These are phyloP conservation scores for Cladopsammia gracilis DNA, from an alignment of 64 coral and sea anemone genomes.

Conservation along the genomic window DNA sequence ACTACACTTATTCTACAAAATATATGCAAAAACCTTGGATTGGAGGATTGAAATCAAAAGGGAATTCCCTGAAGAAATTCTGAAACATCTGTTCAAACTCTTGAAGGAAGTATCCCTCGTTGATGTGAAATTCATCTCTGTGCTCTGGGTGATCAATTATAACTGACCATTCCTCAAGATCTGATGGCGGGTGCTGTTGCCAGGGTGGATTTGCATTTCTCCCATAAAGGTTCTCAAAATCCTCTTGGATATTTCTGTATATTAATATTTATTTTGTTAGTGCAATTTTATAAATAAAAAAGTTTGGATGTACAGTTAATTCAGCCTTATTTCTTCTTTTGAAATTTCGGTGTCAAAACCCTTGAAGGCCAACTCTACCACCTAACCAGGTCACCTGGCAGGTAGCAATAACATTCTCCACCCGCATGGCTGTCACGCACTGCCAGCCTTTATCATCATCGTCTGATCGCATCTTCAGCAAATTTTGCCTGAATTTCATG, in stretches of 20 bases:
- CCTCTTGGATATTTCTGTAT: constrained; percentile 82
- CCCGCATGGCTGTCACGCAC: no score
- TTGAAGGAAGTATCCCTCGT: constrained; percentile 51
- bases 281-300: no score
- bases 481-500: no score
- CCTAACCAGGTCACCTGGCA: no score
- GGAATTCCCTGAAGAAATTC: constrained; percentile 72
- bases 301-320: no score
- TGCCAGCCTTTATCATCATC: no score
- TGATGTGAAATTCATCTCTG: constrained; percentile 23
- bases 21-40: not conserved
- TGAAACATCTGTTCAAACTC: constrained; percentile 89
- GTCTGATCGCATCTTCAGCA: no score
- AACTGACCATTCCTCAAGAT: not conserved
- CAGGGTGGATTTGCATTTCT: not conserved
- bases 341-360: no score
- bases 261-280: no score
- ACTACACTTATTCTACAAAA: not conserved
- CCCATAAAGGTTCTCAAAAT: constrained; percentile 57
- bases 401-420: no score
- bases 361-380: no score
- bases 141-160: not conserved
- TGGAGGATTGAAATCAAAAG: constrained; percentile 34
- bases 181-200: not conserved
- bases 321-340: no score